Evolutionary conservation across 35 echinoderm and acorn worm genomes (phyloP).

Genomic region (Patiria miniata): DNA sequence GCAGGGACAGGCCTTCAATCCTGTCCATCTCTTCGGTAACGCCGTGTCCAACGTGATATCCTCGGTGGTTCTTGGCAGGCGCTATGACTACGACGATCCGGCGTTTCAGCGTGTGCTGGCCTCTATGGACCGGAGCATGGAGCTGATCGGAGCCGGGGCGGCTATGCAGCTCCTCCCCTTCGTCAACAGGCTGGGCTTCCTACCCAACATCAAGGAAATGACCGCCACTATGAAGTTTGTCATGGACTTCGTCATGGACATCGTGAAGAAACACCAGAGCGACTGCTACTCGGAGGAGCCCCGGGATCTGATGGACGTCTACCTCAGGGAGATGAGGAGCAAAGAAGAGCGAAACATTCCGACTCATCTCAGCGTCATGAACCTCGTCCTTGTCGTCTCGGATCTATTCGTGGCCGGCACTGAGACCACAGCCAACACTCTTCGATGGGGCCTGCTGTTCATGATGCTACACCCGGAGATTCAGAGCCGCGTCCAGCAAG

Average conservation of each 20-base stretch:
- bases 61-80: slow-evolving; percentile 15
- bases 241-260: slow-evolving; percentile 32
- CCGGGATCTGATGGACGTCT: slow-evolving; percentile 56
- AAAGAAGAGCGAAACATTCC: slow-evolving; percentile 4
- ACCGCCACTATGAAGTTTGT: neutral
- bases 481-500: slow-evolving; percentile 38
- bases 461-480: slow-evolving; percentile 64
- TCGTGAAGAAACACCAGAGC: slow-evolving; percentile 36
- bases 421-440: slow-evolving; percentile 63
- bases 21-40: slow-evolving; percentile 11
- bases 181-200: slow-evolving; percentile 1
- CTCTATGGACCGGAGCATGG: slow-evolving; percentile 7
- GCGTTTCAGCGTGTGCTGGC: slow-evolving; percentile 23
- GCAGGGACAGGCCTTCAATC: neutral
- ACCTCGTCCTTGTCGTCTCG: slow-evolving; percentile 37
- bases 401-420: slow-evolving; percentile 72
- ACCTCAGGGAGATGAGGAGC: slow-evolving; percentile 45
- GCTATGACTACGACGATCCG: slow-evolving; percentile 40
- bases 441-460: slow-evolving; percentile 59
- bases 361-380: slow-evolving; percentile 15
- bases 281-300: slow-evolving; percentile 34
- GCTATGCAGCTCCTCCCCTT: slow-evolving; percentile 28
- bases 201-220: slow-evolving; percentile 3
- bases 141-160: neutral
- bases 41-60: slow-evolving; percentile 53